phyloP scores from a whole-genome alignment of 2,113 vertebrate genomes.

The Cebidichthys violaceus region DNA sequence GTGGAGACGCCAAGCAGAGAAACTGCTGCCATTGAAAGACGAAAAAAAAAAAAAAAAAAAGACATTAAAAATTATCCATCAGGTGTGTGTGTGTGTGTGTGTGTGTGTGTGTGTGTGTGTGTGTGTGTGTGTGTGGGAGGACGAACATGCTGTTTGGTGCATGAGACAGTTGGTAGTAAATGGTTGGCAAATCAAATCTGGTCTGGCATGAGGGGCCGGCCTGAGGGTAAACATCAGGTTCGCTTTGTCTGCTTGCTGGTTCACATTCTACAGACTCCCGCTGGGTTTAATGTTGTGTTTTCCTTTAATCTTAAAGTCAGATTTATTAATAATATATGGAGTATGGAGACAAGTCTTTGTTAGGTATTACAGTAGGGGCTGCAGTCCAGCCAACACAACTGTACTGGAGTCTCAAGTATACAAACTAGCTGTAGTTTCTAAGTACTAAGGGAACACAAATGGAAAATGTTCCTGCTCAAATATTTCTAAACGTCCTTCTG shows the following conservation, averaged over 20 bases:
- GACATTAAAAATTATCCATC: constrained; percentile 26
- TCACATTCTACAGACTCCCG: constrained; percentile 36
- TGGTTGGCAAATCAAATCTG: constrained; percentile 70
- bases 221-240: constrained; percentile 62
- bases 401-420: neutral
- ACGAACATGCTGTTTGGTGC: constrained; percentile 43
- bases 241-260: constrained; percentile 39
- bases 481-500: neutral
- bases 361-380: neutral
- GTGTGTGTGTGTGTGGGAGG: constrained; percentile 19
- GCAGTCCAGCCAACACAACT: neutral
- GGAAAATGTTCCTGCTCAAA: constrained; percentile 1
- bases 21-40: constrained; percentile 52
- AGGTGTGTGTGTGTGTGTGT: constrained; percentile 53
- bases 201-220: constrained; percentile 64
- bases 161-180: constrained; percentile 68
- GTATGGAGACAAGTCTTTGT: constrained; percentile 4
- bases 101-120: constrained; percentile 32
- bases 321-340: constrained; percentile 13
- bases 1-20: constrained; percentile 61
- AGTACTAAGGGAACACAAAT: neutral
- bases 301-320: constrained; percentile 4
- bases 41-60: neutral
- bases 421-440: neutral
- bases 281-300: neutral